These are phyloP conservation scores for Prionace glauca DNA, from an alignment of 2,797 vertebrate species.

Conservation along the genomic window DNA sequence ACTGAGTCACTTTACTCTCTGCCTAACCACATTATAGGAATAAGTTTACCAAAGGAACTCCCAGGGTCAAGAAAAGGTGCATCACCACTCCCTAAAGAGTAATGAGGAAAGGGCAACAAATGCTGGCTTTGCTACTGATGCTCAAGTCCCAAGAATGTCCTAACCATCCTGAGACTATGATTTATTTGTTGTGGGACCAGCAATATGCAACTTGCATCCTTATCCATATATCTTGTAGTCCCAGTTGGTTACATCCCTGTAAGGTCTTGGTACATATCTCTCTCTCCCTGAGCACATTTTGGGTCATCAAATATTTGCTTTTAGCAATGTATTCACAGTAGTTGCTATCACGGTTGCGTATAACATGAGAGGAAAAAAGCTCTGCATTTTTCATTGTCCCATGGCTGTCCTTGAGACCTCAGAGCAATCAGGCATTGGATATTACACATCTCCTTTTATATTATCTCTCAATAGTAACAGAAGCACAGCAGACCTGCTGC, in stretches of 20 bases:
- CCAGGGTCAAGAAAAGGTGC: not conserved
- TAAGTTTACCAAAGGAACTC: not conserved
- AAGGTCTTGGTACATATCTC: too few species aligned
- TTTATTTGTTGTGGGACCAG: too few species aligned
- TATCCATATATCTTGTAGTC: too few species aligned
- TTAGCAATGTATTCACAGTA: not conserved
- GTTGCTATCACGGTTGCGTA: not conserved
- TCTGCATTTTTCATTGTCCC: not conserved
- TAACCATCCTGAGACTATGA: not conserved
- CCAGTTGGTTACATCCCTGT: too few species aligned
- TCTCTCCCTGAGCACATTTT: too few species aligned
- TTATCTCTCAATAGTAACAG: too few species aligned
- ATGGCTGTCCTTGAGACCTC: not conserved
- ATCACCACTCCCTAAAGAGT: not conserved
- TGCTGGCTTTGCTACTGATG: not conserved
- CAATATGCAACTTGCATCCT: too few species aligned
- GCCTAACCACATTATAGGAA: too few species aligned
- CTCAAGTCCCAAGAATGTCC: not conserved
- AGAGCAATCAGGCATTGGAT: not conserved
- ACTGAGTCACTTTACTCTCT: not conserved
- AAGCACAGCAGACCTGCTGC: not conserved
- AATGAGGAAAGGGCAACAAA: not conserved
- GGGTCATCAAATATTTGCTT: too few species aligned
- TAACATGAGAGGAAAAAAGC: not conserved
- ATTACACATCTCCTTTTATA: not conserved